These are phyloP conservation scores for Panagrolaimus sp. DNA, from an alignment of 1,140 invertebrate species.

Conservation along the genomic window DNA sequence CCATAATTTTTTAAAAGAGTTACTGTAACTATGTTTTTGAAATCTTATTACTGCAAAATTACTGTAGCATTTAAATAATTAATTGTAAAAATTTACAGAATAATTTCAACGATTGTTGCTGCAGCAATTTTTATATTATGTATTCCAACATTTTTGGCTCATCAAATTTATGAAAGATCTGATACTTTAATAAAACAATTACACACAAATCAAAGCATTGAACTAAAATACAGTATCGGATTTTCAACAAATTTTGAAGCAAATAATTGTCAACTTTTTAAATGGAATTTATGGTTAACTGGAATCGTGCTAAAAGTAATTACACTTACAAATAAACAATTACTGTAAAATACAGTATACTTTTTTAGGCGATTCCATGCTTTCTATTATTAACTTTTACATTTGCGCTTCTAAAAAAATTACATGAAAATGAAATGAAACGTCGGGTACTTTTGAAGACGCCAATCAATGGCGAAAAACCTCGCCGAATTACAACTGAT, in stretches of 20 bases:
- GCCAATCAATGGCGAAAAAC: conserved; percentile 3
- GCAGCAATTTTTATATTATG: conserved; percentile 34
- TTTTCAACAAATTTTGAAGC: conserved; percentile 23
- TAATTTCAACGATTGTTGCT: conserved; percentile 22
- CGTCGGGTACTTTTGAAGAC: conserved; percentile 30
- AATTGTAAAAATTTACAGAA: neutral
- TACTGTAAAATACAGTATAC: neutral
- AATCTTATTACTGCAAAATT: too few species aligned
- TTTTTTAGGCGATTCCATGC: conserved; percentile 31
- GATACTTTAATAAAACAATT: neutral
- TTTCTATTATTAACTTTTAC: conserved; percentile 38
- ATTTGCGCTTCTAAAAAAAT: conserved; percentile 29
- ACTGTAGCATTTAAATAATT: conserved; percentile 12
- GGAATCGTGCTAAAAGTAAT: conserved; percentile 36
- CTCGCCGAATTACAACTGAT: conserved; percentile 20
- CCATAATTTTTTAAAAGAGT: too few species aligned
- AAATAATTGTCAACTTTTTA: conserved; percentile 36
- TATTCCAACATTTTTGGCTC: conserved; percentile 40
- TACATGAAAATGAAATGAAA: conserved; percentile 37
- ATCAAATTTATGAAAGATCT: conserved; percentile 24
- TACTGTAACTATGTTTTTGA: too few species aligned
- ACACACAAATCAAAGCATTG: neutral
- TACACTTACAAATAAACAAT: neutral
- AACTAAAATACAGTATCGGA: neutral
- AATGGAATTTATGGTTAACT: conserved; percentile 42